Evolutionary conservation across 2,113 vertebrate species (phyloP), one percentile per base, ranked within the genome.

Genomic region (Dendropsophus ebraccatus): DNA sequence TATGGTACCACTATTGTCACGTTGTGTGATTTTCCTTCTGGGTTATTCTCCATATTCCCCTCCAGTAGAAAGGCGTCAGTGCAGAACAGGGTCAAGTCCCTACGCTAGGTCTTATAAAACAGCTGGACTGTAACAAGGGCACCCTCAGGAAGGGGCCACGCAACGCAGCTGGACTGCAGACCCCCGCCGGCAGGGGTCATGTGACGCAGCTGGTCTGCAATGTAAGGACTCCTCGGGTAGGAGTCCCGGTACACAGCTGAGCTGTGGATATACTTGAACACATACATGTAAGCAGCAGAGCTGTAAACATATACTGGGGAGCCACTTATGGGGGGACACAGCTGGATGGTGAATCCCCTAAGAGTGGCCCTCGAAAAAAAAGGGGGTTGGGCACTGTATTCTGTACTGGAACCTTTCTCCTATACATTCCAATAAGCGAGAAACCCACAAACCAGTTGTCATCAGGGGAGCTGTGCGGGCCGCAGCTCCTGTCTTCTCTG

Each of bases 161-260:
- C 30, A 19, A 60, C 49, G 25, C 85, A 86, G 85, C 85, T 62
- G 85, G 85, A 30, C 85, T 86, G 85, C 32, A 74, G 67, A 73
- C 54, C 32, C 85, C 85, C 85, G 62, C 85, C 8, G 78, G 85
- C 28, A 81, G 85, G 85, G 77, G 54, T 60, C 77, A 60, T 21
- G 52, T 74, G 21, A 81, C n/a, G 28, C 85, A 86, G 85, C 77
- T 25, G 85, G 85, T 81, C 85, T 86, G 85, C 74, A 47, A 23
- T 35, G 11, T 80, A 62, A 74, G 85, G 52, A 73, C 85, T 86
- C 85, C 52, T 58, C 85, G 0, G 85, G 85, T 35, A 86, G 85
- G 85, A 86, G 85, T 72, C 52, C 50, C 25, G 16, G 10, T 9
- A 47, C 85, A 28, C 85, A 86, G 85, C 85, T 50, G 85, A 50